Evolutionary conservation across 1,140 invertebrate genomes (phyloP).

Genomic region (Paralvinella palmiformis): DNA sequence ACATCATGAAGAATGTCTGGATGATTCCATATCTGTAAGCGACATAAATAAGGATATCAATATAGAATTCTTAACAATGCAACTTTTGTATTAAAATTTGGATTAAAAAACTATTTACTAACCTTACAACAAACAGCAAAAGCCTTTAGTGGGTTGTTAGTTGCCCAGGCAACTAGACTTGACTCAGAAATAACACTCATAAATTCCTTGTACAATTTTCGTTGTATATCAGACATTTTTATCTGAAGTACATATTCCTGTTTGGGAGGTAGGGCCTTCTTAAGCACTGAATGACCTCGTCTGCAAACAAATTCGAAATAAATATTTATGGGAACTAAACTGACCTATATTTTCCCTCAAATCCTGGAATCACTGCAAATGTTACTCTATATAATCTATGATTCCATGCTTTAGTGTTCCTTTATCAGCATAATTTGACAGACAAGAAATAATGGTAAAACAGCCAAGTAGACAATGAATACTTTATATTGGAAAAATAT

Average conservation of each 20-base stretch:
- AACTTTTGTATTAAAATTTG: not conserved
- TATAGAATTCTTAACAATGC: not conserved
- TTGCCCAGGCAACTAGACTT: conserved; percentile 58
- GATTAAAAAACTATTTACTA: not conserved
- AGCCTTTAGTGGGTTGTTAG: conserved; percentile 87
- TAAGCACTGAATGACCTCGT: conserved; percentile 84
- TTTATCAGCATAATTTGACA: too few species aligned
- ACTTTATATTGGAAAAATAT: too few species aligned
- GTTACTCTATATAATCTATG: too few species aligned
- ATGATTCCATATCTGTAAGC: conserved; percentile 90
- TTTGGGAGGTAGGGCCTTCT: conserved; percentile 84
- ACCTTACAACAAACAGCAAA: conserved; percentile 97
- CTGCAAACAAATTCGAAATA: too few species aligned
- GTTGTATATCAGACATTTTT: conserved; percentile 74
- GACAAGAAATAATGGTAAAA: too few species aligned
- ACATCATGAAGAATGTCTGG: conserved; percentile 93
- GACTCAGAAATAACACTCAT: conserved; percentile 45
- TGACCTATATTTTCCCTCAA: too few species aligned
- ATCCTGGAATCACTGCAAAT: too few species aligned
- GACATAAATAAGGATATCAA: not conserved
- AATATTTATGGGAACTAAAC: too few species aligned
- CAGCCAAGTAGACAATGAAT: too few species aligned
- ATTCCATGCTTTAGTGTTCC: too few species aligned
- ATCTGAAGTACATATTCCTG: conserved; percentile 90
- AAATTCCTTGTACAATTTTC: conserved; percentile 65